phyloP scores from a whole-genome alignment of 2,797 vertebrate genomes.

The Onychomys arenicola region DNA sequence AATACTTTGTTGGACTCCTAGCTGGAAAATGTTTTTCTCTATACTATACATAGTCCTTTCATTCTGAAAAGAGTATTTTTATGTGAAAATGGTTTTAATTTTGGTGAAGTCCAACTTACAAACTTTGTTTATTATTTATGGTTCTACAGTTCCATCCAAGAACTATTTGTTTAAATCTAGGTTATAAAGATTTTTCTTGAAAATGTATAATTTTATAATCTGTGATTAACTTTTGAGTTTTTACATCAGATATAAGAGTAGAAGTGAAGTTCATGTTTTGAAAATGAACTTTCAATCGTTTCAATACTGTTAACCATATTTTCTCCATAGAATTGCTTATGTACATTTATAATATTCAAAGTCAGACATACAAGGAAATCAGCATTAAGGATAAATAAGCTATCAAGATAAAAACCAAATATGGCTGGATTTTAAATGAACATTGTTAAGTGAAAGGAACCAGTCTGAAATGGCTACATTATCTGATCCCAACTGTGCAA shows the following conservation, averaged over 20 bases:
- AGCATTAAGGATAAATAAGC: conserved; percentile 33
- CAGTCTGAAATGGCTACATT: not conserved
- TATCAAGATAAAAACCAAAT: conserved; percentile 3
- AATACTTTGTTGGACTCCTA: not conserved
- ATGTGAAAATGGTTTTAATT: conserved; percentile 16
- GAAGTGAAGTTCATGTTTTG: not conserved
- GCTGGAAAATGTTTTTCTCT: conserved; percentile 21
- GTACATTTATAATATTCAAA: conserved; percentile 22
- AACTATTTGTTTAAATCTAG: not conserved
- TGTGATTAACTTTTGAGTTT: not conserved
- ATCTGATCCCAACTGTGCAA: not conserved
- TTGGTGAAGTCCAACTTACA: conserved; percentile 28
- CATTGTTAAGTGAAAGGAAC: conserved; percentile 8
- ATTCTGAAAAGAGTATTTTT: conserved; percentile 37
- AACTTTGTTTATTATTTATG: conserved; percentile 5
- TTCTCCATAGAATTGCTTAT: conserved; percentile 25
- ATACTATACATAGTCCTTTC: not conserved
- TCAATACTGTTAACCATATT: not conserved
- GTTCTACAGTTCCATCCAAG: conserved; percentile 10
- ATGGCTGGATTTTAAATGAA: not conserved
- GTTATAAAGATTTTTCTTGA: conserved; percentile 22
- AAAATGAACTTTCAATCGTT: not conserved
- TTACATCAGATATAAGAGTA: not conserved
- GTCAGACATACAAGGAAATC: conserved; percentile 21
- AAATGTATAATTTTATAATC: conserved; percentile 59